Conservation (phyloP, 2,113 vertebrate genomes). For the Heliornis fulica region DNA sequence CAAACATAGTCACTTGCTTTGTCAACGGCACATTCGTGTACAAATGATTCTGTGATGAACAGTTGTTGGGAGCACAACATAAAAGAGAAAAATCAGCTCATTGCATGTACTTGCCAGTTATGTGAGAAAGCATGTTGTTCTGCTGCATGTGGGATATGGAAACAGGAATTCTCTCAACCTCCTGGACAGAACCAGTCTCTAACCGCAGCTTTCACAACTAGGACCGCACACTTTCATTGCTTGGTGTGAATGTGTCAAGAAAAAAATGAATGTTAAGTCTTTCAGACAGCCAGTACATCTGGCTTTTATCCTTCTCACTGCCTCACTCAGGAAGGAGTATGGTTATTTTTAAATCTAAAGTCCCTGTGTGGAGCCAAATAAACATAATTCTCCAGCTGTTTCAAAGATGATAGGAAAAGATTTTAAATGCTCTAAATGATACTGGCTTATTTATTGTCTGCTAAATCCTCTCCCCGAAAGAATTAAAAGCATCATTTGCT, state of each 20-base stretch:
- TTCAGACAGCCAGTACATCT: constrained; percentile 15
- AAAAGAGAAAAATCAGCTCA: neutral
- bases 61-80: neutral
- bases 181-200: neutral
- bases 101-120: neutral
- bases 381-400: neutral
- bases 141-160: neutral
- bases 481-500: neutral
- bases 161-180: neutral
- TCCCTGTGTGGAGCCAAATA: neutral
- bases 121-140: neutral
- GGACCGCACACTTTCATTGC: neutral
- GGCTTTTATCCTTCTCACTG: constrained; percentile 46
- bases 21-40: neutral
- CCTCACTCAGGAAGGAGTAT: neutral
- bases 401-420: neutral
- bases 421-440: neutral
- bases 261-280: neutral
- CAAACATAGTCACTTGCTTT: neutral
- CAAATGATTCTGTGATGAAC: neutral
- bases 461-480: neutral
- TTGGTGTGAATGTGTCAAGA: constrained; percentile 39
- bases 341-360: constrained; percentile 42
- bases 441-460: neutral
- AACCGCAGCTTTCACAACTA: neutral